A percentile compares a stretch with the other conserved stretches of the same genome.
These are phyloP conservation scores for Garrulus glandarius DNA, from an alignment of 2,797 vertebrate species.

Conservation along the genomic window DNA sequence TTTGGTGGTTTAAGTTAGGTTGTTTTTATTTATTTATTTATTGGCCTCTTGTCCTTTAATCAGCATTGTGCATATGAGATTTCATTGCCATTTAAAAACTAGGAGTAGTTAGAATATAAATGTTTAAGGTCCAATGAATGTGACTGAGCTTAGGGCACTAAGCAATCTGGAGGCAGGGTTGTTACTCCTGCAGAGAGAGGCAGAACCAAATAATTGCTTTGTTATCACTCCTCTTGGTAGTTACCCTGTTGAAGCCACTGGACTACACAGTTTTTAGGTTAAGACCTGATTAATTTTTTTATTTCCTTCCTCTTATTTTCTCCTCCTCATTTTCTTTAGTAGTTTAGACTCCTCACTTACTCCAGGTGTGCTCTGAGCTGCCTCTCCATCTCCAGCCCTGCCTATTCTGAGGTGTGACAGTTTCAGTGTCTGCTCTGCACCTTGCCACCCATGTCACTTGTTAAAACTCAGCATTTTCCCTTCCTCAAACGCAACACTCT, in stretches of 20 bases:
- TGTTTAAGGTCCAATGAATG: not conserved
- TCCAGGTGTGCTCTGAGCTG: not conserved
- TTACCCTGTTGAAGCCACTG: not conserved
- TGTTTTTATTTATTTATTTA: constrained; percentile 12
- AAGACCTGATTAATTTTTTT: not conserved
- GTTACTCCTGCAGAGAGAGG: not conserved
- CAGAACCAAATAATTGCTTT: not conserved
- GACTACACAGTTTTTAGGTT: not conserved
- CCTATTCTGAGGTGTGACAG: not conserved
- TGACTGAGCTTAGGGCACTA: not conserved
- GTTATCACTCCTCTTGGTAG: not conserved
- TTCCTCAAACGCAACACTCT: not conserved
- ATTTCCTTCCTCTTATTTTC: not conserved
- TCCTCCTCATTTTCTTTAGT: not conserved
- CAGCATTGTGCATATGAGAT: not conserved
- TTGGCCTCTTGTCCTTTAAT: constrained; percentile 45
- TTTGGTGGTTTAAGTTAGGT: not conserved
- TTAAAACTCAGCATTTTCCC: not conserved
- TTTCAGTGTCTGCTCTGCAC: not conserved
- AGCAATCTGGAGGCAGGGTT: not conserved
- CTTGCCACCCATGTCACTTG: fast-evolving
- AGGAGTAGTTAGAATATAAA: not conserved
- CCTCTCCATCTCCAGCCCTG: not conserved
- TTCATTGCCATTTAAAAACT: not conserved
- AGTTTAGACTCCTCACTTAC: not conserved